Base-by-base conservation (phyloP, 1,140 invertebrate genomes). In the Hyles vespertilio region DNA sequence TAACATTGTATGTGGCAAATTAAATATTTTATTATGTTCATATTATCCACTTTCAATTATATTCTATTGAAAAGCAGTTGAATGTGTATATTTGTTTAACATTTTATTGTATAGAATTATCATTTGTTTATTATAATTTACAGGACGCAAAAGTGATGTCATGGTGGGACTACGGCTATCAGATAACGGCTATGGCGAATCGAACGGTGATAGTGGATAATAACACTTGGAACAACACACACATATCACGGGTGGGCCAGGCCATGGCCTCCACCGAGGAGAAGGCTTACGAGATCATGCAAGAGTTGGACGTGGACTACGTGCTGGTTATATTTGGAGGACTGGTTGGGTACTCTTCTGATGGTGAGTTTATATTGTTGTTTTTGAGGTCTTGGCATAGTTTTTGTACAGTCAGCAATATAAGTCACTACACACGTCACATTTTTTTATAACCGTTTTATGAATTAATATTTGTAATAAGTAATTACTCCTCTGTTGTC, bases 161-260 rank as follows among this genome's bases (percentile, higher is more conserved):
- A 2, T 99, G 98, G 98, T 99, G 98, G 98, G 98, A 99, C 94
- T 99, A 99, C 89, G 98, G 98, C 5, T 99, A 99, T 90, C 98
- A 99, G 90, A 99, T 99, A 90, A 99, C 98, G 22, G 97, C 97
- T 9, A 99, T 99, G 98, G 98, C 98, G 3, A 99, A 99, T 92
- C 92, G 98, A 48, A 99, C 98, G 3, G 98, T 99, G 67, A 90
- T 99, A 69, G 98, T 99, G n/a, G 98, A 99, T 85, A 99, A 99
- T 88, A 99, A 99, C 80, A 99, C 98, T 6, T 99, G 98, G 98
- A 99, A 99, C 89, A 99, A 99, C 89, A 99, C 98, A 5, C 98
- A 99, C 84, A 99, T 99, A 78, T 98, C 96, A 11, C 91, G 97
- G 59, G 98, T 99, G 9, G 98, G 98, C 0, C 97, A 99, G 87